phyloP scores from a whole-genome alignment of 53 echinoderm and acorn worm species.

The Hippasteria phrygiana region DNA sequence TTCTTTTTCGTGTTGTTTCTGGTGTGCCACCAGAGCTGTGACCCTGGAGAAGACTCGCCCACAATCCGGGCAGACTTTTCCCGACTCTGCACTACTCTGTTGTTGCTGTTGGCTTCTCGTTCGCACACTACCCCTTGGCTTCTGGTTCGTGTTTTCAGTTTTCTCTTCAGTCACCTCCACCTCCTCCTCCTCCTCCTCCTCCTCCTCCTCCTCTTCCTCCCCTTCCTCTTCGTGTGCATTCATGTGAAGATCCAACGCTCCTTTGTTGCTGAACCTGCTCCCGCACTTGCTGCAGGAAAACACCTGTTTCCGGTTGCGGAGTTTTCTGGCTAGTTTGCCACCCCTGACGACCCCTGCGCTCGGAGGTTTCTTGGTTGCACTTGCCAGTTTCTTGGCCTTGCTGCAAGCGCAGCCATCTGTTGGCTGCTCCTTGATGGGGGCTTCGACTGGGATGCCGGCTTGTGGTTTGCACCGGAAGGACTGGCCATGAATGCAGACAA shows the following conservation, averaged over 20 bases:
- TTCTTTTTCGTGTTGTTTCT: conserved; percentile 17
- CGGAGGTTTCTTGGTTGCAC: not conserved
- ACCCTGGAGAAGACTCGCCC: conserved; percentile 3
- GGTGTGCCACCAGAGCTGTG: conserved; percentile 16
- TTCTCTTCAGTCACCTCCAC: conserved; percentile 3
- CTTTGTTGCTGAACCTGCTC: conserved; percentile 8
- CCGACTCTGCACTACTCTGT: not conserved
- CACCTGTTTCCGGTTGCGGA: conserved; percentile 40
- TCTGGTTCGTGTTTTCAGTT: not conserved
- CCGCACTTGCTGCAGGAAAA: conserved; percentile 33
- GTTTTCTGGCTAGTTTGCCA: conserved; percentile 23
- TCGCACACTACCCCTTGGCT: not conserved
- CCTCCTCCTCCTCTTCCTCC: conserved; percentile 13
- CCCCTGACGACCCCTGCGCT: not conserved
- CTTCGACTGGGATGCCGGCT: conserved; percentile 36
- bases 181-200: not conserved
- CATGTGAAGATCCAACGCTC: conserved; percentile 39
- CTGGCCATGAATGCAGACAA: conserved; percentile 62
- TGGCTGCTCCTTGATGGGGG: conserved; percentile 6
- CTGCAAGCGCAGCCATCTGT: conserved; percentile 27
- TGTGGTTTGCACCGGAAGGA: conserved; percentile 50
- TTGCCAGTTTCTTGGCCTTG: conserved; percentile 1
- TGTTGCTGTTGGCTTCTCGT: not conserved
- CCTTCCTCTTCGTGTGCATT: conserved; percentile 27
- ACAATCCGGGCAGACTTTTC: conserved; percentile 39